phyloP scores from a whole-genome alignment of 2,888 invertebrate genomes.

The Machimus atricapillus region DNA sequence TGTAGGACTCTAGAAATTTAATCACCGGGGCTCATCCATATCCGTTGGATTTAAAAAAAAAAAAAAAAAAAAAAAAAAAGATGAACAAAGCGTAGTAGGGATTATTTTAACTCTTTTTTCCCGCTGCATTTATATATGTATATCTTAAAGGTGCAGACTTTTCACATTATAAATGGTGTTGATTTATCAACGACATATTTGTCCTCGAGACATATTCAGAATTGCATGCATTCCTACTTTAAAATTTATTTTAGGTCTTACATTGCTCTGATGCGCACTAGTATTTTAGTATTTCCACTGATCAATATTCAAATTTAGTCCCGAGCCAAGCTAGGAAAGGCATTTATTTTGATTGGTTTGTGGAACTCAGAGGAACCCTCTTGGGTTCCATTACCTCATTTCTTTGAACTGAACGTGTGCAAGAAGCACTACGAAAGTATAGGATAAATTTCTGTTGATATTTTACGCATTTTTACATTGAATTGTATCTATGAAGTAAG shows the following conservation, averaged over 20 bases:
- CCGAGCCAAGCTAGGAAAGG: not conserved
- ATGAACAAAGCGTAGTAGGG: not conserved
- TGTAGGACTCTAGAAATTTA: not conserved
- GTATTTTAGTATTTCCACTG: not conserved
- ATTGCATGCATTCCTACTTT: not conserved
- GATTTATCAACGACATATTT: not conserved
- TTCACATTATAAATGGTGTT: not conserved
- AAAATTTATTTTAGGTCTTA: not conserved
- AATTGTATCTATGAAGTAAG: not conserved
- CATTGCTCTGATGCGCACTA: not conserved
- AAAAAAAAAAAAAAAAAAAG: not conserved
- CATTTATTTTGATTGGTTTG: not conserved
- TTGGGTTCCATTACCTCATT: not conserved
- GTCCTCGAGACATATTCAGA: not conserved
- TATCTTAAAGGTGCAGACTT: not conserved
- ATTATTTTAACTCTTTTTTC: not conserved
- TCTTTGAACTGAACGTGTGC: not conserved
- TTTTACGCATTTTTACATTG: not conserved
- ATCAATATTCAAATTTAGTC: not conserved
- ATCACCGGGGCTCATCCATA: not conserved
- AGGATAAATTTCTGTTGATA: not conserved
- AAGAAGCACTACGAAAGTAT: no score
- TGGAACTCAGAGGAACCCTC: not conserved
- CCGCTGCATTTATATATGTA: not conserved
- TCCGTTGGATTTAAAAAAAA: not conserved